Percentiles rank a stretch among this genome's conserved stretches.
Conservation (phyloP, 1,140 invertebrate genomes). For the Condylostylus longicornis region DNA sequence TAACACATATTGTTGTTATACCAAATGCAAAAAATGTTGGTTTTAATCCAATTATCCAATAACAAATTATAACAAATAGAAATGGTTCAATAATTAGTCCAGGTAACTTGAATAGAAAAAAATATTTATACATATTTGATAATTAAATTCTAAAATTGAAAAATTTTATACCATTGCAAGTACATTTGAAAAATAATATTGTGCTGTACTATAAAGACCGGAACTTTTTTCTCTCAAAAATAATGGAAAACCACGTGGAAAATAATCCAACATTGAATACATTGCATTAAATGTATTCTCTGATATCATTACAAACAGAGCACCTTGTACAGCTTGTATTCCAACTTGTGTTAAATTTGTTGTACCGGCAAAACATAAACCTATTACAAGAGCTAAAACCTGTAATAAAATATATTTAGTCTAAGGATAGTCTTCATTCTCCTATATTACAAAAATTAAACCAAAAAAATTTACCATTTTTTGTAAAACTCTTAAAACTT, state of each 20-base stretch:
- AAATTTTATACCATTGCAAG: conserved; percentile 46
- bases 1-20: conserved; percentile 47
- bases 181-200: conserved; percentile 62
- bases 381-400: conserved; percentile 57
- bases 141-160: not conserved
- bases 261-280: conserved; percentile 64
- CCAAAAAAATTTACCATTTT: conserved; percentile 48
- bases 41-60: conserved; percentile 60
- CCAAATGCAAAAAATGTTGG: conserved; percentile 48
- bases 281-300: conserved; percentile 78
- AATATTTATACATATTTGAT: not conserved
- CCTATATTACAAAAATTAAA: conserved; percentile 3
- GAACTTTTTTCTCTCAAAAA: conserved; percentile 61
- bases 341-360: conserved; percentile 52
- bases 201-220: conserved; percentile 53
- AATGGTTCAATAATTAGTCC: conserved; percentile 61
- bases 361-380: conserved; percentile 60
- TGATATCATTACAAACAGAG: conserved; percentile 65
- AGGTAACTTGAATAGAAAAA: conserved; percentile 44
- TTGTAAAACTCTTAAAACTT: conserved; percentile 51
- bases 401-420: conserved; percentile 23
- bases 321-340: conserved; percentile 68
- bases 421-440: not conserved
- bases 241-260: conserved; percentile 62
- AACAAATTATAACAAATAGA: conserved; percentile 58